Percentiles rank a stretch among this genome's conserved stretches.
phyloP scores from a whole-genome alignment of 2,113 vertebrate species.

The Thamnaconus septentrionalis region DNA sequence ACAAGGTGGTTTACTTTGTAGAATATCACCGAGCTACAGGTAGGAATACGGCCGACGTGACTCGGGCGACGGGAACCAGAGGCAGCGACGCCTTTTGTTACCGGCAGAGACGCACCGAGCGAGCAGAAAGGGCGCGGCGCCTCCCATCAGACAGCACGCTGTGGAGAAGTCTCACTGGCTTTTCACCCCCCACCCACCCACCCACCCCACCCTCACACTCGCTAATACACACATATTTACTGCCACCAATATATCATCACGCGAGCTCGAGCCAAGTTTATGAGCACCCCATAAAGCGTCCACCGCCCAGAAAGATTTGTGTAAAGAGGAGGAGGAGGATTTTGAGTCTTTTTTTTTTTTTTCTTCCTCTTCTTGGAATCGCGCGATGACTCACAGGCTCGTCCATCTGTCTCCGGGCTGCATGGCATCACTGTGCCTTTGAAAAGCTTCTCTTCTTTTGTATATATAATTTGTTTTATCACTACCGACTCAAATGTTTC shows the following conservation, averaged over 20 bases:
- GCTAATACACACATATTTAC: no score
- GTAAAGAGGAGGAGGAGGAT: neutral
- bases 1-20: constrained; percentile 48
- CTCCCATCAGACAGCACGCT: constrained; percentile 29
- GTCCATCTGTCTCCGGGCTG: constrained; percentile 28
- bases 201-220: no score
- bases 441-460: no score
- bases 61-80: constrained; percentile 18
- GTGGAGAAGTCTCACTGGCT: constrained; percentile 55
- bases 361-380: neutral
- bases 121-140: constrained; percentile 74
- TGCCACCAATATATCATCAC: no score
- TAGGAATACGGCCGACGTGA: constrained; percentile 28
- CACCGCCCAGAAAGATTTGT: no score
- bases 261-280: no score
- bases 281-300: no score
- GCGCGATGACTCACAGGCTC: constrained; percentile 57
- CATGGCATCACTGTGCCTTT: constrained; percentile 9
- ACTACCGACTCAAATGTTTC: constrained; percentile 46
- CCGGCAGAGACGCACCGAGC: constrained; percentile 47
- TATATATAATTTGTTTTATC: no score
- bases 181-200: neutral
- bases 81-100: constrained; percentile 69
- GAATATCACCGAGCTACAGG: neutral
- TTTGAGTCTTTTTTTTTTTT: neutral